Conservation (phyloP, 2,888 invertebrate species). For the Stomorhina lunata region DNA sequence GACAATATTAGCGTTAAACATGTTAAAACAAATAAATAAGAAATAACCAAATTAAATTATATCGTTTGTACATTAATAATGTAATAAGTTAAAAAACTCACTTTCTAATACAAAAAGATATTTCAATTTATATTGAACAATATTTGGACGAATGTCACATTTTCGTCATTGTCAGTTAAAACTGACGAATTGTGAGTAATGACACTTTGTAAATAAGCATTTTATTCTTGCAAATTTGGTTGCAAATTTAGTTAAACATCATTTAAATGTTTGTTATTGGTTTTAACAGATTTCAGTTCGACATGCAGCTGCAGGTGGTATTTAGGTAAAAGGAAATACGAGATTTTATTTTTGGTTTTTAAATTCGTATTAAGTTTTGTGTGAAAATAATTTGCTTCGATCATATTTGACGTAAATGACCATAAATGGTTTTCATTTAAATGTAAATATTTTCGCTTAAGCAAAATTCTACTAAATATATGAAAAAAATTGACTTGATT, state of each 20-base stretch:
- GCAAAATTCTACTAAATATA: no score
- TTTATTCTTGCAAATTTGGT: no score
- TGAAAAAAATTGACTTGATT: no score
- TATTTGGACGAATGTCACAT: no score
- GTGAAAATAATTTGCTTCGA: slow-evolving; percentile 41
- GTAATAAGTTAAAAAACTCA: neutral
- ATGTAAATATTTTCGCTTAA: no score
- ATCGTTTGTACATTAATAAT: no score
- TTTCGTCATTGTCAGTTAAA: no score
- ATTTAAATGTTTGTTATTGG: slow-evolving; percentile 13
- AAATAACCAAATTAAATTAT: neutral
- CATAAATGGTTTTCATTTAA: slow-evolving; percentile 39
- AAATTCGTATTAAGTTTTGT: slow-evolving; percentile 28
- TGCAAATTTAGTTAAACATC: slow-evolving; percentile 35
- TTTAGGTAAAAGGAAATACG: neutral
- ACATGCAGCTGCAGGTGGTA: neutral
- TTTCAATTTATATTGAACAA: slow-evolving; percentile 25
- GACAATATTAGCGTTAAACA: slow-evolving; percentile 28
- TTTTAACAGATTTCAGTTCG: neutral
- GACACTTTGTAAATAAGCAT: no score
- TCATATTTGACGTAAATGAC: slow-evolving; percentile 11
- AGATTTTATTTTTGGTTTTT: neutral
- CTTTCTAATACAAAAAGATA: no score
- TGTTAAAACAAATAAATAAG: slow-evolving; percentile 33
- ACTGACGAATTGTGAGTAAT: no score